A percentile compares a stretch with the other conserved stretches of the same genome.
These are phyloP conservation scores for Uria lomvia DNA, from an alignment of 2,113 vertebrate species.

Conservation along the genomic window DNA sequence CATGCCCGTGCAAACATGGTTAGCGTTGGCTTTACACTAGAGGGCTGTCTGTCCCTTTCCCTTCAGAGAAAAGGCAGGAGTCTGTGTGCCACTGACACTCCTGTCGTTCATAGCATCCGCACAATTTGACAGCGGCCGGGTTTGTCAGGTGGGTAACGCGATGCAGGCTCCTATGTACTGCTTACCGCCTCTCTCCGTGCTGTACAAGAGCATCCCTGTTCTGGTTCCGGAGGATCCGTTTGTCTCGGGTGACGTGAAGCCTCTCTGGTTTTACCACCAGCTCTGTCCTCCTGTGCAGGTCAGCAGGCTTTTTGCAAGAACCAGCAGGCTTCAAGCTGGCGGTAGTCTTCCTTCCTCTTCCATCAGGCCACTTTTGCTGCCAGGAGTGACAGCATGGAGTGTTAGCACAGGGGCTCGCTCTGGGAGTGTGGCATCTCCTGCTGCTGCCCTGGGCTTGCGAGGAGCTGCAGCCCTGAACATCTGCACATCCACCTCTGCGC, in stretches of 20 bases:
- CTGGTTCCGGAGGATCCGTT: not conserved
- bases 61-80: not conserved
- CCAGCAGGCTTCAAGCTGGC: not conserved
- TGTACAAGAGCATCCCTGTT: not conserved
- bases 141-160: not conserved
- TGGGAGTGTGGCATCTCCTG: not conserved
- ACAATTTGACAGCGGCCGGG: accelerated
- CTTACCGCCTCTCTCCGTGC: not conserved
- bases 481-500: not conserved
- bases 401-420: not conserved
- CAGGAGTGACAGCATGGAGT: not conserved
- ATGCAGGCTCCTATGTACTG: not conserved
- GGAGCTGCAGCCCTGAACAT: not conserved
- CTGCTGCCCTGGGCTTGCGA: not conserved
- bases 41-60: constrained; percentile 64
- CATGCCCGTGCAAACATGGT: not conserved
- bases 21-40: constrained; percentile 61
- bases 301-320: not conserved
- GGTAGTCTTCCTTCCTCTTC: not conserved
- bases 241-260: not conserved
- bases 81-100: accelerated
- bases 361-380: not conserved
- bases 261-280: not conserved
- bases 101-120: accelerated
- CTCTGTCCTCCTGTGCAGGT: not conserved